Evolutionary conservation across 2,113 vertebrate genomes (phyloP), one percentile per base, ranked within the genome.

Genomic region (Psettodes erumei): DNA sequence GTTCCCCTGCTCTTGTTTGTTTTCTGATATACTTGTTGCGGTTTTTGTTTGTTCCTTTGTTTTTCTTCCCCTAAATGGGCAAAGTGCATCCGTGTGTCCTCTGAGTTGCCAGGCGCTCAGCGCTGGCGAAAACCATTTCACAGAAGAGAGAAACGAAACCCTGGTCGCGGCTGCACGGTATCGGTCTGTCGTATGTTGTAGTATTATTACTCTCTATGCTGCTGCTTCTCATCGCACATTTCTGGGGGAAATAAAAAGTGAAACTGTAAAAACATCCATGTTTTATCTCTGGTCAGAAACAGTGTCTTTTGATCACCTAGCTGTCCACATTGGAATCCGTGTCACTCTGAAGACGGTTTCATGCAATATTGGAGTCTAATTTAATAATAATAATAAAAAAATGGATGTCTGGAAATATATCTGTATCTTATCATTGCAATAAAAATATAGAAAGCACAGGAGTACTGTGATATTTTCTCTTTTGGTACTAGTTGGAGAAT

Each of bases 341-440:
- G 84, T 90, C 79, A 86, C 86, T 85, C 87, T 88, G 73, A 89
- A 89, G 87, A 90, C 88, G 78, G 87, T 90, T 79, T 90, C 88
- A 90, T 89, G 86, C 87, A 88, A 91, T 93, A 92, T 88, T 89
- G 90, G 91, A 94, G 89, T 88, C 90, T 91, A 93, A 93, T 94
- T 94, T 93, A 93, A 93, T 84, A 73, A 87, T 18, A 61, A 60
- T n/a, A n/a, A n/a, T n/a, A 60, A 60, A 8, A 47, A 92, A 92
- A 79, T 93, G 92, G 93, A 92, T 93, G 90, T 93, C 91, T 91
- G 81, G 84, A 93, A 90, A 87, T 93, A 90, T 93, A 94, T 91
- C 88, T 93, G 90, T 94, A 94, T 91, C 86, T 91, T 93, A 93
- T 93, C 85, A 93, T 94, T 94, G 91, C 94, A 94, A 94, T 95